Evolutionary conservation across 2,797 vertebrate genomes (phyloP).

Genomic region (Xerus rutilus): DNA sequence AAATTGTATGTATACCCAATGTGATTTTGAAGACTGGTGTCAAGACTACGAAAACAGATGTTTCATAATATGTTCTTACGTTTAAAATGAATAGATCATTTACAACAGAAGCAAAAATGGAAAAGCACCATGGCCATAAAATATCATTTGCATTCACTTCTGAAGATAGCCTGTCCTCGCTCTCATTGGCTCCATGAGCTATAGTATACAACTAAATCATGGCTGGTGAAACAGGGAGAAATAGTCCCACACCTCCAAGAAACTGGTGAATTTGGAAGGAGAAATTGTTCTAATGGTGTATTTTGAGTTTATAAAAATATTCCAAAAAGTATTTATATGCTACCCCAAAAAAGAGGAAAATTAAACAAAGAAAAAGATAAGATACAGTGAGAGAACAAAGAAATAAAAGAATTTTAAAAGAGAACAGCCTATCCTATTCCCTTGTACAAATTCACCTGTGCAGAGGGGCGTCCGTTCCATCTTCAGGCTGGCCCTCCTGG

Average conservation of each 20-base stretch:
- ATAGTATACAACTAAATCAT: not conserved
- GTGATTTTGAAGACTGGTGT: conserved; percentile 5
- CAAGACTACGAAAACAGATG: not conserved
- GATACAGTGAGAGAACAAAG: not conserved
- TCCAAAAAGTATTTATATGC: not conserved
- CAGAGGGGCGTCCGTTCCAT: not conserved
- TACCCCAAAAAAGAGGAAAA: not conserved
- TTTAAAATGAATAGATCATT: not conserved
- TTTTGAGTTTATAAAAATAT: not conserved
- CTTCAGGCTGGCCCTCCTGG: not conserved
- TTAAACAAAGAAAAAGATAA: not conserved
- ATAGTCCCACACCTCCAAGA: rapidly evolving
- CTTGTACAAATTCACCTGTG: not conserved
- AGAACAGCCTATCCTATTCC: not conserved
- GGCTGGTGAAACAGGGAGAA: not conserved
- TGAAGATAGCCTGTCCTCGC: not conserved
- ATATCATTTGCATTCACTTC: not conserved
- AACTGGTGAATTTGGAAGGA: not conserved
- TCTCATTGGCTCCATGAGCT: not conserved
- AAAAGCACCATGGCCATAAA: not conserved
- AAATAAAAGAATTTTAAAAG: not conserved
- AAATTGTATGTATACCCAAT: not conserved
- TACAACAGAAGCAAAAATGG: not conserved
- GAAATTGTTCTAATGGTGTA: not conserved
- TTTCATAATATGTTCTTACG: not conserved